Evolutionary conservation across 2,888 invertebrate species (phyloP).

Genomic region (Heterodera filipjevi): DNA sequence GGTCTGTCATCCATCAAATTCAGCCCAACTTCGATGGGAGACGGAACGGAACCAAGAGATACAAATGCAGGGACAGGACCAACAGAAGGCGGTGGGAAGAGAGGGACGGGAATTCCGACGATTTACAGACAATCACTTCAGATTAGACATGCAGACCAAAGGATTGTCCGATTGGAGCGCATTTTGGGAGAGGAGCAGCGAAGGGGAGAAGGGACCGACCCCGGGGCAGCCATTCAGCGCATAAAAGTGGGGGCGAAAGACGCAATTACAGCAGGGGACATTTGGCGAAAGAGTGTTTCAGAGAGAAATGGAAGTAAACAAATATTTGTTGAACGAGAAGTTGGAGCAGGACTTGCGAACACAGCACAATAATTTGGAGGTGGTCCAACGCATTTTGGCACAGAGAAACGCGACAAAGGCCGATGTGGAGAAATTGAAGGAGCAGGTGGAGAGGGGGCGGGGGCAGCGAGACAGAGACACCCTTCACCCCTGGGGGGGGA

Average conservation of each 20-base stretch:
- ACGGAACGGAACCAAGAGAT: slow-evolving; percentile 72
- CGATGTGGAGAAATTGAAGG: slow-evolving; percentile 73
- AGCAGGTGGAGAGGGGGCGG: slow-evolving; percentile 69
- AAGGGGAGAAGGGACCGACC: slow-evolving; percentile 71
- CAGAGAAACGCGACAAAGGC: slow-evolving; percentile 75
- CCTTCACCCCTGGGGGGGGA: not conserved
- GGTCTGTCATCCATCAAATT: no score
- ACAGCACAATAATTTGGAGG: slow-evolving; percentile 37
- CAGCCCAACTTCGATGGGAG: slow-evolving; percentile 70
- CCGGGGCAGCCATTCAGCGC: slow-evolving; percentile 75
- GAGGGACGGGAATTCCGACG: not conserved
- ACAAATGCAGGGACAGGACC: slow-evolving; percentile 71
- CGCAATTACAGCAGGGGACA: not conserved
- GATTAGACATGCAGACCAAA: slow-evolving; percentile 70
- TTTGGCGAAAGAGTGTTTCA: slow-evolving; percentile 29
- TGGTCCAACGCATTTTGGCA: slow-evolving; percentile 69
- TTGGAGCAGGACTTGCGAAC: slow-evolving; percentile 76
- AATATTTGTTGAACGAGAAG: slow-evolving; percentile 79
- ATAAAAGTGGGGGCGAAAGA: slow-evolving; percentile 69
- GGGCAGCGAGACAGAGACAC: no score
- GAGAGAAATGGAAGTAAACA: slow-evolving; percentile 78
- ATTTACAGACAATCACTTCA: no score
- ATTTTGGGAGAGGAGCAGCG: slow-evolving; percentile 73
- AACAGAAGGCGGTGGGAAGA: slow-evolving; percentile 68
- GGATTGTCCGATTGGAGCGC: slow-evolving; percentile 73